Base-by-base conservation (phyloP, 2,888 invertebrate species). In the Tromatobia lineatoria region DNA sequence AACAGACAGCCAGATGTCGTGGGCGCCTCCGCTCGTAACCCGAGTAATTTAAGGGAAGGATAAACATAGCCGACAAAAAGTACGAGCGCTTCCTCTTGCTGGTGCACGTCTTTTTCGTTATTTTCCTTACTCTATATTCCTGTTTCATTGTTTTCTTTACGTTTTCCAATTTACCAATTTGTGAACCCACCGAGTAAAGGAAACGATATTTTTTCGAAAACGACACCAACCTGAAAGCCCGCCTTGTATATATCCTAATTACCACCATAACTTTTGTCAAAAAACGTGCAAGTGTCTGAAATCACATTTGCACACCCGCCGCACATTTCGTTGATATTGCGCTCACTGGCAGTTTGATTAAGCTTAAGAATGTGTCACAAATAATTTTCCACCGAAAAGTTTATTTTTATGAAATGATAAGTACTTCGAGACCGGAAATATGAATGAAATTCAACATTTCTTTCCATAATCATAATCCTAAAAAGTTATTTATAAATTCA, bases 1-100 rank as follows among this genome's bases (percentile, higher is more conserved):
- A 85, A 82, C 82, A 85, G 91, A 87, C 88, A 87, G 78, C 90
- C 90, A 90, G 90, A 90, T 90, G 89, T 87, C 86, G 87, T 87
- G 88, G 88, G 87, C 73, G 77, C 67, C 61, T 74, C 76, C 86
- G 86, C 87, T 85, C 83, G 86, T 85, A 86, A 86, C 85, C 47
- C 82, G 83, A 85, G 82, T 82, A 77, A 85, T 82, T 86, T 82
- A 85, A 82, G 85, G 85, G 85, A 85, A 85, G 75, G 78, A 83
- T 82, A 86, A 86, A 86, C 84, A 82, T 84, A 84, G 82, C 77
- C 54, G 81, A 81, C 80, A 85, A 86, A 80, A 83, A 83, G 80
- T 84, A 74, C 54, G 74, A 76, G 42, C 57, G 50, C 69, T 61
- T 77, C 47, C 80, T 73, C 57, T 61, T 52, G 59, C 47, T 70